Conservation (phyloP, 2,113 vertebrate genomes). For the Crotalus helleri region DNA sequence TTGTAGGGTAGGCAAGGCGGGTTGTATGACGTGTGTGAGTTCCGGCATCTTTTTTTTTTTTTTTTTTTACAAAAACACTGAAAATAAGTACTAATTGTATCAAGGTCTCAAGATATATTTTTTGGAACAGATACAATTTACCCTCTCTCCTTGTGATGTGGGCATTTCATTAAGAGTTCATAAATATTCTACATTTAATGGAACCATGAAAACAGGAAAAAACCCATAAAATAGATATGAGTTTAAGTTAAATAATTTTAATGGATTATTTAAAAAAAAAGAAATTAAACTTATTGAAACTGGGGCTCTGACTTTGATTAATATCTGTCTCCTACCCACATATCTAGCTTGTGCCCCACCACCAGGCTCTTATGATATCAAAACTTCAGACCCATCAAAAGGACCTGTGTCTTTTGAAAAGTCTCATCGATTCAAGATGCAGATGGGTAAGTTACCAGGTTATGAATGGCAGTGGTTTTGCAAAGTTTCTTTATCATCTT, state of each 20-base stretch:
- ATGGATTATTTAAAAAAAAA: background rate
- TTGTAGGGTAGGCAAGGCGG: too few relatives aligned
- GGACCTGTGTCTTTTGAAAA: constrained; percentile 79
- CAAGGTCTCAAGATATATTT: background rate
- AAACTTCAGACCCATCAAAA: constrained; percentile 64
- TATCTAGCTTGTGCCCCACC: constrained; percentile 74
- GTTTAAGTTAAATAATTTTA: background rate
- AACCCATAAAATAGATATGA: background rate
- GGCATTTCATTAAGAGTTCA: background rate
- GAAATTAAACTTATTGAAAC: background rate
- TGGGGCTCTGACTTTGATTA: background rate
- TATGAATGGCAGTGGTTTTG: background rate
- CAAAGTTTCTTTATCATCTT: rapidly evolving
- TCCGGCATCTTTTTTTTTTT: too few relatives aligned
- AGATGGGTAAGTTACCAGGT: constrained; percentile 68
- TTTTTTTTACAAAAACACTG: too few relatives aligned
- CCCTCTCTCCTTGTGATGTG: background rate
- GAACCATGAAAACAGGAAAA: background rate
- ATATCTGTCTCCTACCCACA: constrained; percentile 17
- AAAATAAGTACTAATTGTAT: background rate
- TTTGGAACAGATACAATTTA: background rate
- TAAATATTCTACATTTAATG: background rate
- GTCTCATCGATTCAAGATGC: constrained; percentile 69
- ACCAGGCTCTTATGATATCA: constrained; percentile 74
- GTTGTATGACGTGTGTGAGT: too few relatives aligned